Percentiles rank a stretch among this genome's conserved stretches.
These are phyloP conservation scores for Megastigmus dorsalis DNA, from an alignment of 2,888 invertebrate species.

Conservation along the genomic window DNA sequence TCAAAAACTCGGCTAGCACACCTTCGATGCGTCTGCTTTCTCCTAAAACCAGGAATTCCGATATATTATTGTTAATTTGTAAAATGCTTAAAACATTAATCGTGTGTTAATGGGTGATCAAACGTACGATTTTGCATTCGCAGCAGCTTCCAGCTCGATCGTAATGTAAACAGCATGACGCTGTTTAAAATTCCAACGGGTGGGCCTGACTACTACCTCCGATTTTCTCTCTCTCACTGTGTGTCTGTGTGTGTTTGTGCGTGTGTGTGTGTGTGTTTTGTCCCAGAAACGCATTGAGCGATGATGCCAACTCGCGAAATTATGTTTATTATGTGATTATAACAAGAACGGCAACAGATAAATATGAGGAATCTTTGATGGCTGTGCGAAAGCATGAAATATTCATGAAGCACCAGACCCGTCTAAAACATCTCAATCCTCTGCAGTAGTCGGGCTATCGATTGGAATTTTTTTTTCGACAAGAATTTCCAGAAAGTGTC, in stretches of 20 bases:
- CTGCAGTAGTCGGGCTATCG: not conserved
- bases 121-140: conserved; percentile 3
- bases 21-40: too few species aligned
- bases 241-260: too few species aligned
- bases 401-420: not conserved
- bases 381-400: conserved; percentile 1
- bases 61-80: too few species aligned
- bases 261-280: not conserved
- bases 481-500: too few species aligned
- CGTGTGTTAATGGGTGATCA: conserved; percentile 2
- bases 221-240: too few species aligned
- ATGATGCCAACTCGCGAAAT: conserved; percentile 4
- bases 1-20: too few species aligned
- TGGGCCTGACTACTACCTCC: too few species aligned
- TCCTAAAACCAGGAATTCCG: too few species aligned
- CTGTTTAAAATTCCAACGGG: not conserved
- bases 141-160: not conserved
- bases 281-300: conserved; percentile 16
- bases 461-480: not conserved
- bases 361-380: conserved; percentile 7
- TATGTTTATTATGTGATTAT: conserved; percentile 34
- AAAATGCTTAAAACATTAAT: too few species aligned
- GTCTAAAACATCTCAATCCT: conserved; percentile 14
- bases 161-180: not conserved
- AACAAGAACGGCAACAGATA: conserved; percentile 9